A percentile compares a stretch with the other conserved stretches of the same genome.
phyloP scores from a whole-genome alignment of 2,113 vertebrate species.

The Echinops telfairi region DNA sequence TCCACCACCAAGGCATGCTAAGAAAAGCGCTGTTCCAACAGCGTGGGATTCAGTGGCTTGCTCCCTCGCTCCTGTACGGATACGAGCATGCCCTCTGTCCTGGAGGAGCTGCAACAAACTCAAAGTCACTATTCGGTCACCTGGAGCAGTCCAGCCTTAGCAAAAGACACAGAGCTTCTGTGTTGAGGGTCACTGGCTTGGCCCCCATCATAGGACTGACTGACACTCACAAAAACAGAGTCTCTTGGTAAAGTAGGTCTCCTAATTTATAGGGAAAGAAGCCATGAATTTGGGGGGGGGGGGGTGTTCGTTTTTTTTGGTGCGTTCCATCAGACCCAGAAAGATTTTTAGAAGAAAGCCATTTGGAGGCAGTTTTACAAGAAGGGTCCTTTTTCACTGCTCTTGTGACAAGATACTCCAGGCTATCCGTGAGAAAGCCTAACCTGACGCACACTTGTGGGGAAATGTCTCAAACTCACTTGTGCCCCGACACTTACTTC shows the following conservation, averaged over 20 bases:
- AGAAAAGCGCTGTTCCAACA: neutral
- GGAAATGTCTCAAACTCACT: too few relatives aligned
- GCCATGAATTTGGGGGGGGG: neutral
- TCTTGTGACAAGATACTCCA: neutral
- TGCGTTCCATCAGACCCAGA: neutral
- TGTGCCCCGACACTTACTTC: too few relatives aligned
- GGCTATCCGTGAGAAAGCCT: accelerated
- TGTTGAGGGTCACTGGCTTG: neutral
- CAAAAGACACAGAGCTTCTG: neutral
- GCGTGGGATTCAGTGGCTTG: neutral
- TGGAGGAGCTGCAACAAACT: neutral
- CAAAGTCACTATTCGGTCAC: too few relatives aligned
- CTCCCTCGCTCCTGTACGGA: neutral
- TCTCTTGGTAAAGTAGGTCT: too few relatives aligned
- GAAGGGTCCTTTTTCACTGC: neutral
- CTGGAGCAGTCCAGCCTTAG: neutral
- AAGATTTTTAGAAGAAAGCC: neutral
- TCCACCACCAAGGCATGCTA: neutral
- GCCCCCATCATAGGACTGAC: too few relatives aligned
- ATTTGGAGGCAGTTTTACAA: neutral
- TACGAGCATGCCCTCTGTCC: neutral
- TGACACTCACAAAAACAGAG: too few relatives aligned
- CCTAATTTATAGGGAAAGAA: neutral
- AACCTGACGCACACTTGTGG: neutral
- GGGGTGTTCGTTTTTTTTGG: neutral